Percentiles rank a stretch among this genome's conserved stretches.
Evolutionary conservation across 2,888 invertebrate species (phyloP).

Genomic region (Perizoma flavofasciatum): DNA sequence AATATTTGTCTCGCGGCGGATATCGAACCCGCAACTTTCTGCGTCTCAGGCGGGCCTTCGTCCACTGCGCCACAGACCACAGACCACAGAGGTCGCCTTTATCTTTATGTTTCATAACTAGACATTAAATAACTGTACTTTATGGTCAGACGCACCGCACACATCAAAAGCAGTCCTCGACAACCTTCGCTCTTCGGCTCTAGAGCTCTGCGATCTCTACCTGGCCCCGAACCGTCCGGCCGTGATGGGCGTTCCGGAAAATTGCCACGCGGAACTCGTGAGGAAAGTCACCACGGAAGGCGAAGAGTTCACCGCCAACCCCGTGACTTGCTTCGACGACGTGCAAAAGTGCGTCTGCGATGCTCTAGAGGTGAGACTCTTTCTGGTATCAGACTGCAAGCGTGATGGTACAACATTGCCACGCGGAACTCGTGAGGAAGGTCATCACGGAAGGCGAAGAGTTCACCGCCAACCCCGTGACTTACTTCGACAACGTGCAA

Average conservation of each 20-base stretch:
- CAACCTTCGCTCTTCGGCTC: constrained; percentile 69
- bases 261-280: constrained; percentile 69
- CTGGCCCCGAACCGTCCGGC: constrained; percentile 62
- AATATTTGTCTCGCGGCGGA: too few species aligned
- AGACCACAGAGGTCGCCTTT: too few species aligned
- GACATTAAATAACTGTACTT: not conserved
- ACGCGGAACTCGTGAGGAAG: too few species aligned
- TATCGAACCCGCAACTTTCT: too few species aligned
- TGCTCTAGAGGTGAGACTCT: constrained; percentile 77
- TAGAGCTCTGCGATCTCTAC: constrained; percentile 73
- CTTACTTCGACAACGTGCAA: constrained; percentile 95
- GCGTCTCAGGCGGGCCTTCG: too few species aligned
- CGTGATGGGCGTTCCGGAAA: constrained; percentile 66
- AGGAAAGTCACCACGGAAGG: constrained; percentile 75
- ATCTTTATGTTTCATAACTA: too few species aligned
- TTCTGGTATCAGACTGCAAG: not conserved
- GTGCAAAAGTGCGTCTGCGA: constrained; percentile 88
- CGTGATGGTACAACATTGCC: too few species aligned
- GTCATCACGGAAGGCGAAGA: constrained; percentile 57
- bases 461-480: constrained; percentile 80
- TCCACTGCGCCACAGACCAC: too few species aligned
- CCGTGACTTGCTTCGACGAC: constrained; percentile 93
- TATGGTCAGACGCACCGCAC: constrained; percentile 59
- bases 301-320: constrained; percentile 70
- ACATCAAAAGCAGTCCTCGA: constrained; percentile 73